Conservation (phyloP, 2,113 vertebrate genomes). For the Antennarius striatus region DNA sequence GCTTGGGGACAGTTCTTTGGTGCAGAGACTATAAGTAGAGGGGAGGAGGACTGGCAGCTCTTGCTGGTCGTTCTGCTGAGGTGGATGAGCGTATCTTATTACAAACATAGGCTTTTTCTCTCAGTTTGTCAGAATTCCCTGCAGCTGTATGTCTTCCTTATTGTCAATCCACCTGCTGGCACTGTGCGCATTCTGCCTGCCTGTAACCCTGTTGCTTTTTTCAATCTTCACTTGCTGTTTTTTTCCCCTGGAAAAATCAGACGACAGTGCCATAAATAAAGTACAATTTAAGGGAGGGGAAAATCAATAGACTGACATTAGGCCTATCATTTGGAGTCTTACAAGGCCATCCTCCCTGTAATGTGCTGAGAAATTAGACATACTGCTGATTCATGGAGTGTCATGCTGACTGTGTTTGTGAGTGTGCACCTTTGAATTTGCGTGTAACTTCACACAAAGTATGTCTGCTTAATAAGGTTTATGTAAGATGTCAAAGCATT, state of each 20-base stretch:
- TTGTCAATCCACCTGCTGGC: conserved; percentile 44
- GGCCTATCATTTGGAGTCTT: conserved; percentile 74
- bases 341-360: conserved; percentile 63
- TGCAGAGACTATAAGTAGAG: conserved; percentile 48
- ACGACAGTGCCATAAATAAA: conserved; percentile 73
- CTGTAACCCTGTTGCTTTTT: conserved; percentile 43
- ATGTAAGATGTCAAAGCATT: conserved; percentile 21
- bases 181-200: conserved; percentile 18
- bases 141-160: conserved; percentile 52
- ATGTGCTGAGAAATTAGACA: conserved; percentile 72
- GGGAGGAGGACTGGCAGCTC: conserved; percentile 34
- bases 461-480: background rate
- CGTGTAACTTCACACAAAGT: background rate
- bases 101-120: conserved; percentile 20
- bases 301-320: conserved; percentile 78
- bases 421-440: conserved; percentile 6
- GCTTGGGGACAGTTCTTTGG: conserved; percentile 36
- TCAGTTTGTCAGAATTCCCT: conserved; percentile 29
- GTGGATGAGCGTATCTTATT: conserved; percentile 36
- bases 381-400: conserved; percentile 66
- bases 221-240: conserved; percentile 18
- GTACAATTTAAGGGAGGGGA: conserved; percentile 72
- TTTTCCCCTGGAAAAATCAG: conserved; percentile 9
- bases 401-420: conserved; percentile 7
- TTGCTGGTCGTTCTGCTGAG: conserved; percentile 35